Base-by-base conservation (phyloP, 1,140 invertebrate species). In the Aphelenchoides avenae region DNA sequence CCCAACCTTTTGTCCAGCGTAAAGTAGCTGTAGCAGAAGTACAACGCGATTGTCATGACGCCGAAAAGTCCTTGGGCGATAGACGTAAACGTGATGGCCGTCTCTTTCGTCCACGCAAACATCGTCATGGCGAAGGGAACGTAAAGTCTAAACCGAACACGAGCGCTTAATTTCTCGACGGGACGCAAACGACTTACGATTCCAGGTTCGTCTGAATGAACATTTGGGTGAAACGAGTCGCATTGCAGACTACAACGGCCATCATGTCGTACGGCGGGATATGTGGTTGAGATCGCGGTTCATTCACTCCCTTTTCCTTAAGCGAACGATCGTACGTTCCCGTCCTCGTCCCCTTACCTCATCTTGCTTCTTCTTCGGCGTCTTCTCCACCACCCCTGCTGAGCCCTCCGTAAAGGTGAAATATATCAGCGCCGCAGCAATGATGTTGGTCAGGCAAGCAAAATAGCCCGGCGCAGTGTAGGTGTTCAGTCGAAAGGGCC, bases 401-500 rank as follows among this genome's bases (percentile, higher is more conserved):
- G 65, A 61, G 20, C 44, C 36, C 41, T 70, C 68, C 1, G 24
- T 22, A 31, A 70, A 70, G 11, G 55, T 43, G n/a, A 41, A 22
- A 15, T 42, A 7, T 15, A 75, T 29, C 24, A 65, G 46, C 11
- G 61, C n/a, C 22, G 43, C 37, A 22, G 65, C 53, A 31, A 64
- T 26, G 6, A 75, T 11, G 42, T 75, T 72, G 52, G 71, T 60
- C 5, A 49, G n/a, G 36, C 67, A 71, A 20, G 66, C 60, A 30
- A 43, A 41, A 26, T 33, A 65, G 1, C 73, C 78, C 5, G 79
- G 78, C 6, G 76, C 70, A 4, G 79, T 80, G 63, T 80, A 80
- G 55, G 80, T 68, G 63, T 79, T 76, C 24, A 80, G 48, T 22
- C 75, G 66, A 7, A 79, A 53, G 5, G 30, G 20, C 68, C 52